Evolutionary conservation across 2,888 invertebrate species (phyloP).

Genomic region (Pherbina coryleti): DNA sequence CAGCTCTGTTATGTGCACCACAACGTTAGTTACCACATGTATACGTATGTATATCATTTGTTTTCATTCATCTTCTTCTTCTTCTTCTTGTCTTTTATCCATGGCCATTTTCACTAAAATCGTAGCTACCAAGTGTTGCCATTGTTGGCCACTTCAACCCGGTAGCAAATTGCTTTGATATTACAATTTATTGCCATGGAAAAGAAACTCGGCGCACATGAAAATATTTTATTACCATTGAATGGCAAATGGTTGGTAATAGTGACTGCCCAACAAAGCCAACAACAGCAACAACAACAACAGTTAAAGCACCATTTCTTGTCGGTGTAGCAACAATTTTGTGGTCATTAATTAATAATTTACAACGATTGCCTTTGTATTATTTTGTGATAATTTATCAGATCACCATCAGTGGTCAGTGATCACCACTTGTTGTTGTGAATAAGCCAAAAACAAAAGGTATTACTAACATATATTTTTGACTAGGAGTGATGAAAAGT

Average conservation of each 20-base stretch:
- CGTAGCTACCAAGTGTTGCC: neutral
- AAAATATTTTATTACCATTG: slow-evolving; percentile 1
- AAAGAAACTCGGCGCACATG: neutral
- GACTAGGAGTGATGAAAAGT: too few relatives aligned
- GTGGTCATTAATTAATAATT: slow-evolving; percentile 37
- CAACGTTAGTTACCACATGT: neutral
- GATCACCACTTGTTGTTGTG: too few relatives aligned
- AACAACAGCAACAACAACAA: slow-evolving; percentile 5
- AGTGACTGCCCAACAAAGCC: neutral
- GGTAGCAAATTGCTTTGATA: slow-evolving; percentile 24
- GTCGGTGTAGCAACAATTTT: slow-evolving; percentile 13
- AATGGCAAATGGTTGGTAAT: slow-evolving; percentile 10
- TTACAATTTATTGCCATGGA: slow-evolving; percentile 6
- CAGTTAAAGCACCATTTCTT: neutral
- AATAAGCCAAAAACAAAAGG: too few relatives aligned
- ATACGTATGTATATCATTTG: neutral
- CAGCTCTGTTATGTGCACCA: slow-evolving; percentile 12
- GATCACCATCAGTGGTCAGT: too few relatives aligned
- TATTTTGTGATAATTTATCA: neutral
- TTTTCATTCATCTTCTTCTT: neutral
- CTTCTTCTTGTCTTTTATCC: neutral
- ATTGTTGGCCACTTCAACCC: slow-evolving; percentile 8
- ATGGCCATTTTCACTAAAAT: neutral
- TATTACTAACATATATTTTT: too few relatives aligned
- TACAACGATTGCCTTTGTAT: slow-evolving; percentile 16